Evolutionary conservation across 53 echinoderm and acorn worm genomes (phyloP), one percentile per base, ranked within the genome.

Genomic region (Arbacia lixula): DNA sequence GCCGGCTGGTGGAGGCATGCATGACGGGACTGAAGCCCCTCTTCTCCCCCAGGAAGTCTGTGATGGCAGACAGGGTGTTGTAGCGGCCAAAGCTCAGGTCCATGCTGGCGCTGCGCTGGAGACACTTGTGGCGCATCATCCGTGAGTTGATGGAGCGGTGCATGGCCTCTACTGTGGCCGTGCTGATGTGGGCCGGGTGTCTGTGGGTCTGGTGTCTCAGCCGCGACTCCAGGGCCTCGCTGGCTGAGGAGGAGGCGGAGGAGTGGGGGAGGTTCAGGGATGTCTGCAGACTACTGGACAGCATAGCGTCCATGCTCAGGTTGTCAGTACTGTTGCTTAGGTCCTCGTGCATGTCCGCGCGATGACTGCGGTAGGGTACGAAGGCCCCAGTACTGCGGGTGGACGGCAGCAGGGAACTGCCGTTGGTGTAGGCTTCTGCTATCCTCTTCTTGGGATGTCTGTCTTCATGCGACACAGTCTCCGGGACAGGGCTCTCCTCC

Each of bases 81-180:
- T 78, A 57, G 39, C 79, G 79, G 16, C 79, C 91, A 33, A 91
- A 84, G 80, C 88, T 91, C 12, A 91, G 68, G 79, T 95, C 91
- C 87, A 95, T 91, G 90, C 95, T 95, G 31, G 91, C 88, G 36
- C 95, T 95, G 28, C 95, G 77, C 85, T 91, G 95, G 31, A 95
- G 90, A 33, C 88, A 85, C 53, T 78, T 78, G 79, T 78, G 79
- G 41, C 79, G 58, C 36, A 60, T 38, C 60, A 78, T 60, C 36
- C 79, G 79, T 25, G 79, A 78, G 79, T 78, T 78, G 60, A 78
- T 57, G 79, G 79, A 78, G 39, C 79, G 58, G 38, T 78, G 79
- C 79, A 78, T 78, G 27, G 79, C 79, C 39, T 78, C 79, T 27
- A 78, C 41, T 4, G 79, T 78, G 33, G 60, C 60, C 24, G 60